Conservation (phyloP, 2,797 vertebrate species). For the Podarcis lilfordi region DNA sequence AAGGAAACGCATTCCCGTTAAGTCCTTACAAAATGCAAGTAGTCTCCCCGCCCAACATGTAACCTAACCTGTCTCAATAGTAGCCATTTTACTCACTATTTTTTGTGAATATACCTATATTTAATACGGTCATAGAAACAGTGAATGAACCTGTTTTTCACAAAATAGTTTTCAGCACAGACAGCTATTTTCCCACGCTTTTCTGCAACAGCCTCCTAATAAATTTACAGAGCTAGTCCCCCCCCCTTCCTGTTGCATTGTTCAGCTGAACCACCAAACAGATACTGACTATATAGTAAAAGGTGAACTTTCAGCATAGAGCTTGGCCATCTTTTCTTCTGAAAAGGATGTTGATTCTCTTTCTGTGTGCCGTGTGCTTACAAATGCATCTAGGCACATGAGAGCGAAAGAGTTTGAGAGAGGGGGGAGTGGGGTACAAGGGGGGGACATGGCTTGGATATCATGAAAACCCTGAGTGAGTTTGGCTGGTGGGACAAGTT, state of each 20-base stretch:
- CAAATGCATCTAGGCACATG: slow-evolving; percentile 26
- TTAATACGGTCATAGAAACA: background rate
- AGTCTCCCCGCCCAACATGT: background rate
- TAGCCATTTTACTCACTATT: too few relatives aligned
- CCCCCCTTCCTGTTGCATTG: too few relatives aligned
- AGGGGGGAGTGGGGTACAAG: background rate
- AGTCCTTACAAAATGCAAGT: background rate
- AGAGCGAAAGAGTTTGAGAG: background rate
- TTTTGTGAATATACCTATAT: background rate
- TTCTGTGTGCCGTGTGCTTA: slow-evolving; percentile 55
- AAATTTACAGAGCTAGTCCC: background rate
- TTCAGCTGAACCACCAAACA: background rate
- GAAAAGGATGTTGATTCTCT: slow-evolving; percentile 43
- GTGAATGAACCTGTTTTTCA: background rate
- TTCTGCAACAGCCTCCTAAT: background rate
- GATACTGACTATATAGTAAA: background rate
- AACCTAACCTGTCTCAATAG: background rate
- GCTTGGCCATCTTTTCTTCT: slow-evolving; percentile 2
- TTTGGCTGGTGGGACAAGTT: slow-evolving; percentile 32
- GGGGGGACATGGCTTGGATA: background rate
- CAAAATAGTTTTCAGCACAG: background rate
- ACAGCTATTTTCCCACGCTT: background rate
- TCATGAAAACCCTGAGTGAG: slow-evolving; percentile 3
- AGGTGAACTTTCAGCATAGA: slow-evolving; percentile 6
- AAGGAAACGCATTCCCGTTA: background rate